Base-by-base conservation (phyloP, 92 coral and sea anemone genomes). In the Micromussa lordhowensis region DNA sequence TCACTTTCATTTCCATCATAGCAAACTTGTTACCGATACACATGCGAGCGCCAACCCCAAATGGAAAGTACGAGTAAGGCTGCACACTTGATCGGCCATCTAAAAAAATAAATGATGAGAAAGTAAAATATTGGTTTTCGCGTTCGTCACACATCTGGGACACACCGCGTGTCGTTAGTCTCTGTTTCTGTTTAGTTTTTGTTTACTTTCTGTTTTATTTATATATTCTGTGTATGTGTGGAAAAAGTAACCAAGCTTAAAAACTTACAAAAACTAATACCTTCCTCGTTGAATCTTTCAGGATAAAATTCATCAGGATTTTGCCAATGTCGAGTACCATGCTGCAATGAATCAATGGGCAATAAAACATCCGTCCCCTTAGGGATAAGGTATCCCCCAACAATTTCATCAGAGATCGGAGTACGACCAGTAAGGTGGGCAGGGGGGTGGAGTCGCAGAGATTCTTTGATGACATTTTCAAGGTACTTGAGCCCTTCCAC, bases 1-100 rank as follows among this genome's bases (percentile, higher is more conserved):
- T 58, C 54, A 90, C 88, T 82, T 87, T 91, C 75, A 93, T 86
- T 91, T 95, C 92, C 69, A 88, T 77, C 91, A 87, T 28, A 44
- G 98, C 94, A 68, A 93, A 93, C 87, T 93, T 93, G 88, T 91
- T 80, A 5, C 96, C 96, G 49, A 91, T 89, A 71, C 98, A 95
- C 70, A 74, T 77, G 48, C 96, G 94, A 78, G 96, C 88, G 24
- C 98, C 96, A 87, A 84, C 78, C 18, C 93, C 92, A 86, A 93
- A 95, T 9, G 96, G 98, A 19, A 95, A 74, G 68, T 84, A 90
- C 2, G 95, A 68, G 86, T 51, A 95, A 11, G 91, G 91, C 55
- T 54, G 85, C 15, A 85, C 38, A 28, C 82, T 77, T 17, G 77
- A 2, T 18, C 77, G 76, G 72, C 1, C 49, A 59, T 30, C 88